Conservation (phyloP, 1,140 invertebrate species). For the Neuroterus valhalla region DNA sequence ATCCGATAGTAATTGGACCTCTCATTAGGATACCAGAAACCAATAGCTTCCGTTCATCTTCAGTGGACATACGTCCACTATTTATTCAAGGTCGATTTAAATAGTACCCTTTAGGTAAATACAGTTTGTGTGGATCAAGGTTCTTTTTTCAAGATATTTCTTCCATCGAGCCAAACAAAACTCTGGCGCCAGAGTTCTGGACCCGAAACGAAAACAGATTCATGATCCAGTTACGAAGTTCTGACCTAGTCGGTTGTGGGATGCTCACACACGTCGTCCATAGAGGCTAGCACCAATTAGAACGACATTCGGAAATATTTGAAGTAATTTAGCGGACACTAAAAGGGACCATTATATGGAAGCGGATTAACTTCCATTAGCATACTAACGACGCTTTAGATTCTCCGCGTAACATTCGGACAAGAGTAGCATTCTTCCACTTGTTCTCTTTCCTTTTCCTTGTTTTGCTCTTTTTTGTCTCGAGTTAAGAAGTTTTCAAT, state of each 20-base stretch:
- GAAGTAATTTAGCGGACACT: slow-evolving; percentile 66
- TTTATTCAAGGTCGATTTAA: slow-evolving; percentile 25
- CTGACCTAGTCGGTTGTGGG: slow-evolving; percentile 42
- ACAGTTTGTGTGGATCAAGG: no score
- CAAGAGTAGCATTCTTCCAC: slow-evolving; percentile 41
- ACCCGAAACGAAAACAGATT: neutral
- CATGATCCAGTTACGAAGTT: slow-evolving; percentile 3
- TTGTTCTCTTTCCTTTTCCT: slow-evolving; percentile 9
- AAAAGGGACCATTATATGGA: slow-evolving; percentile 51
- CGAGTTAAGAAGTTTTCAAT: neutral
- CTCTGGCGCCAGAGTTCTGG: neutral
- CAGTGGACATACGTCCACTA: slow-evolving; percentile 36
- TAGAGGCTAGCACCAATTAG: slow-evolving; percentile 58
- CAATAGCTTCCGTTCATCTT: slow-evolving; percentile 42
- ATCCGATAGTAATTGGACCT: slow-evolving; percentile 68
- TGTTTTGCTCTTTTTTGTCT: slow-evolving; percentile 34
- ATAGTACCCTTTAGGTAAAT: neutral
- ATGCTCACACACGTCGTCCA: slow-evolving; percentile 53
- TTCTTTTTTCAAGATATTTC: neutral
- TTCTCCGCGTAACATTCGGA: slow-evolving; percentile 63
- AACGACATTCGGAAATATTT: slow-evolving; percentile 67
- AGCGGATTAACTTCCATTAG: slow-evolving; percentile 65
- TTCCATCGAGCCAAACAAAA: neutral
- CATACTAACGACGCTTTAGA: slow-evolving; percentile 71
- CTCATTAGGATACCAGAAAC: slow-evolving; percentile 66